Percentiles rank a stretch among this genome's conserved stretches.
Evolutionary conservation across 1,140 invertebrate species (phyloP).

Genomic region (Laupala kohalensis): DNA sequence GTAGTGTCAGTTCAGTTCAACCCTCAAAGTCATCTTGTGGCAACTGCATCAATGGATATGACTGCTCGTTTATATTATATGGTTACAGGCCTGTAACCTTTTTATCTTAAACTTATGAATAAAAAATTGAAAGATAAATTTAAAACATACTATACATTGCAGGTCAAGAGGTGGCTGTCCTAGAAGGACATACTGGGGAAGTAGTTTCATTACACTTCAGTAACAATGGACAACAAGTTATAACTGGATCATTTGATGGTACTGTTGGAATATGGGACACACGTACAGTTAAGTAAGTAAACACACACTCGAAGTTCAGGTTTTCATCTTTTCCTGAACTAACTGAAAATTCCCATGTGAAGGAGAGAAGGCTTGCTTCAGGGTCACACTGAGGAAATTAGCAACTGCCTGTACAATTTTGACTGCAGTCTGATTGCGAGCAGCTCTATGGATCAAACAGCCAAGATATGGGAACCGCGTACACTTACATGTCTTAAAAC

Average conservation of each 20-base stretch:
- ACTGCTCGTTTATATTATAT: constrained; percentile 56
- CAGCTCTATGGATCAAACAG: constrained; percentile 56
- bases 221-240: constrained; percentile 44
- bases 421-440: constrained; percentile 5
- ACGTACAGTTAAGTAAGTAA: constrained; percentile 44
- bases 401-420: background rate
- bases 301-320: background rate
- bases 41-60: constrained; percentile 61
- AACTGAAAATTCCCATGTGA: background rate
- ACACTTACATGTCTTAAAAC: constrained; percentile 43
- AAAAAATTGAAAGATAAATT: background rate
- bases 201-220: constrained; percentile 59
- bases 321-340: background rate
- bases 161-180: constrained; percentile 34
- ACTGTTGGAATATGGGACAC: constrained; percentile 63
- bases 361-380: constrained; percentile 4
- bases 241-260: constrained; percentile 67
- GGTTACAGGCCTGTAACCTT: constrained; percentile 34
- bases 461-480: constrained; percentile 57
- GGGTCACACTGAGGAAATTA: constrained; percentile 1
- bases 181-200: constrained; percentile 55
- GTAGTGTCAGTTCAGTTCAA: constrained; percentile 56
- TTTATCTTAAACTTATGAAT: background rate
- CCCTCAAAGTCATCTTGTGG: constrained; percentile 41
- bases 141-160: constrained; percentile 12